Conservation (phyloP, 2,113 vertebrate species). For the Megaptera novaeangliae region DNA sequence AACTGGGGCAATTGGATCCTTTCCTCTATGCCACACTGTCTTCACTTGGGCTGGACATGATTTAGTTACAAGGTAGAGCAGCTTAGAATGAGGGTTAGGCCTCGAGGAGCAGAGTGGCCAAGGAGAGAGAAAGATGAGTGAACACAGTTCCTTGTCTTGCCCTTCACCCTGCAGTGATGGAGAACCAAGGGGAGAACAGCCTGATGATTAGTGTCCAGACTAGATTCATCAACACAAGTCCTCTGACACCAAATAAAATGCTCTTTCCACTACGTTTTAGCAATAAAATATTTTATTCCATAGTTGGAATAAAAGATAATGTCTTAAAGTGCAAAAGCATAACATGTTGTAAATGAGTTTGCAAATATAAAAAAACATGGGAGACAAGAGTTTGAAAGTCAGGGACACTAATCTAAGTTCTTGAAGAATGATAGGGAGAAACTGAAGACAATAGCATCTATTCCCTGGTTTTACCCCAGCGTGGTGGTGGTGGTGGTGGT, state of each 20-base stretch:
- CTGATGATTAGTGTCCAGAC: not conserved
- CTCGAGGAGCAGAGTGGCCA: not conserved
- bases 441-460: not conserved
- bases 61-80: not conserved
- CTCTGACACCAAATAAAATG: not conserved
- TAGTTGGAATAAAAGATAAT: conserved; percentile 19
- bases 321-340: conserved; percentile 23
- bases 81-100: not conserved
- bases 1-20: not conserved
- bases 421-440: not conserved
- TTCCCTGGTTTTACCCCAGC: not conserved
- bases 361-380: not conserved
- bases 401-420: not conserved
- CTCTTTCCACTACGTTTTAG: not conserved
- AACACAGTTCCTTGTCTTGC: not conserved
- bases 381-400: not conserved
- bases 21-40: not conserved
- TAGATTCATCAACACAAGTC: not conserved
- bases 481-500: not conserved
- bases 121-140: not conserved
- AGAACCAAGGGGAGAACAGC: not conserved
- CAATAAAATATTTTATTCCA: conserved; percentile 32
- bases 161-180: not conserved
- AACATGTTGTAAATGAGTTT: not conserved
- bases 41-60: not conserved